Evolutionary conservation across 2,113 vertebrate species (phyloP).

Genomic region (Ranitomeya imitator): DNA sequence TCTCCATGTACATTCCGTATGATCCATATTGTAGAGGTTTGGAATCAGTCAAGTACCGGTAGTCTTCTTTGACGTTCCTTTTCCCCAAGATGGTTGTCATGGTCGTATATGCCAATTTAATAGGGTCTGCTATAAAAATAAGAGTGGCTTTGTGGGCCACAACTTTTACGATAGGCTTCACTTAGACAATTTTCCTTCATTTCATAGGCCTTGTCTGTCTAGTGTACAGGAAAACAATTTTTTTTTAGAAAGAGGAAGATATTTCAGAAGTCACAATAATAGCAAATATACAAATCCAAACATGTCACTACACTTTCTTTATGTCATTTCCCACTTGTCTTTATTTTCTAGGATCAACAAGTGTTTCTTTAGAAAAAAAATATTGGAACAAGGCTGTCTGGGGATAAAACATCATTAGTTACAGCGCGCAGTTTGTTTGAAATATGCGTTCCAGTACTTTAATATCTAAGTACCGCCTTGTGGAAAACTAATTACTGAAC

Average conservation of each 20-base stretch:
- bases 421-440: conserved; percentile 62
- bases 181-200: background rate
- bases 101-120: background rate
- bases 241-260: background rate
- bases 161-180: background rate
- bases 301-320: background rate
- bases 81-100: background rate
- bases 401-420: conserved; percentile 61
- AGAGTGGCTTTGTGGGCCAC: background rate
- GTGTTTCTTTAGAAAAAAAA: conserved; percentile 55
- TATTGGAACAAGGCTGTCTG: conserved; percentile 54
- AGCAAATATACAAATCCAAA: background rate
- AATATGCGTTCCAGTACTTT: conserved; percentile 60
- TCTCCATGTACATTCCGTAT: background rate
- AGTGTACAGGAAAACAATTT: background rate
- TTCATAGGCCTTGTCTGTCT: background rate
- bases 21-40: background rate
- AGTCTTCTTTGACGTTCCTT: background rate
- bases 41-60: background rate
- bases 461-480: conserved; percentile 84
- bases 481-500: conserved; percentile 88
- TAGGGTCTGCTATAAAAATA: background rate
- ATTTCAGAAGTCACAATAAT: background rate
- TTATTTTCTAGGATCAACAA: conserved; percentile 51
- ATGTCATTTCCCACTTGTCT: conserved; percentile 20